A percentile compares a stretch with the other conserved stretches of the same genome.
Evolutionary conservation across 2,888 invertebrate genomes (phyloP).

Genomic region (Cataglyphis altisquamis): DNA sequence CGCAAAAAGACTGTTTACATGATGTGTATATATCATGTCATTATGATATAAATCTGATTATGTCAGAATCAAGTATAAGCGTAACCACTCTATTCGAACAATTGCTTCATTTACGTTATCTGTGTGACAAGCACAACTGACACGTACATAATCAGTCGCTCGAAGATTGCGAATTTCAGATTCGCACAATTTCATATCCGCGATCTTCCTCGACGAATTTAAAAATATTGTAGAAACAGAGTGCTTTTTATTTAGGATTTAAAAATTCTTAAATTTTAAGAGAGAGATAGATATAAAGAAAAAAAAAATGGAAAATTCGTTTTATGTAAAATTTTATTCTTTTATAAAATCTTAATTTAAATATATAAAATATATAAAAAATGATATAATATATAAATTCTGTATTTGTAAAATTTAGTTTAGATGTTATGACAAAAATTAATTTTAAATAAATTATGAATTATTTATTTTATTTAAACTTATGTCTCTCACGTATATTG

Average conservation of each 20-base stretch:
- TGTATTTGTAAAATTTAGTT: not conserved
- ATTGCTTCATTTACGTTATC: conserved; percentile 39
- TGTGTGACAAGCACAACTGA: not conserved
- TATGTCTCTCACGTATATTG: not conserved
- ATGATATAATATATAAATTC: not conserved
- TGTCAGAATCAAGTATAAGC: conserved; percentile 26
- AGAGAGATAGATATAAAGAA: not conserved
- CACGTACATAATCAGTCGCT: not conserved
- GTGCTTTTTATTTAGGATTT: not conserved
- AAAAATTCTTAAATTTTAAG: not conserved
- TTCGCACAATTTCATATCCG: not conserved
- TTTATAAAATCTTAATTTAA: not conserved
- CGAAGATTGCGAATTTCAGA: not conserved
- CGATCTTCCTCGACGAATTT: not conserved
- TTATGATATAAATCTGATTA: conserved; percentile 63
- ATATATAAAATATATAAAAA: not conserved
- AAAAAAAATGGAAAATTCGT: not conserved
- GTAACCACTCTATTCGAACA: conserved; percentile 56
- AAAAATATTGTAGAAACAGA: not conserved
- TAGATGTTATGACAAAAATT: not conserved
- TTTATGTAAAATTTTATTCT: no score
- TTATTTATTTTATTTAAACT: not conserved
- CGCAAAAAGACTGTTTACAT: conserved; percentile 52
- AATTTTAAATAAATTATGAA: not conserved
- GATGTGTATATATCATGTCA: conserved; percentile 29